Base-by-base conservation (phyloP, 2,888 invertebrate species). In the Cosmia trapezina region DNA sequence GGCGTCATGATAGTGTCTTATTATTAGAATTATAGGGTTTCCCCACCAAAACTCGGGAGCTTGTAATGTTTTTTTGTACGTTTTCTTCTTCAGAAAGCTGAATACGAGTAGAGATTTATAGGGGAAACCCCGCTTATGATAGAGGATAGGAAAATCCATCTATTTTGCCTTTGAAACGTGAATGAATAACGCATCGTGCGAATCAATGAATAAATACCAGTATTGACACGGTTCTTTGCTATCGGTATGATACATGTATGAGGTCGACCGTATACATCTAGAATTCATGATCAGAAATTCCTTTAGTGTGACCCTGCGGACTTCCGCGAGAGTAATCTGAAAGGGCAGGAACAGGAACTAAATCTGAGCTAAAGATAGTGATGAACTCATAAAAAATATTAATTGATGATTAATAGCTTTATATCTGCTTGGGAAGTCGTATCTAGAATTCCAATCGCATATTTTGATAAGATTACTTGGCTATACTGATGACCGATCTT, bases 121-220 rank as follows among this genome's bases (percentile, higher is more conserved):
- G 49, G 61, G 74, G 57, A 70, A 70, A 75, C 59, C 64, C 61
- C 57, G 45, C 57, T 65, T 68, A 70, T 66, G 56, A 68, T 64
- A 57, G 56, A 63, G 41, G 54, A 70, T 64, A 54, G 57, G 22
- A 64, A 28, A 17, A 75, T 56, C 19, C 12, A 67, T 67, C 51
- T 41, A 28, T 61, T 64, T 67, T 59, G 65, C 41, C 33, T 83
- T 68, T 83, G 63, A 64, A 83, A 68, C 57, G 1, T 45, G 17
- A 70, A 80, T 74, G 70, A 83, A 80, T 83, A 83, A 80, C 66
- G 59, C 65, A 83, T 69, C 49, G 60, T 57, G 28, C 41, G 74
- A 73, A 70, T 80, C 41, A 49, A 73, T 83, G 80, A 83, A 83
- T 80, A 80, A 73, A 73, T 80, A 70, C 80, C 51, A 65, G 37